Conservation (phyloP, 2,888 invertebrate genomes). For the Amitus sp. region DNA sequence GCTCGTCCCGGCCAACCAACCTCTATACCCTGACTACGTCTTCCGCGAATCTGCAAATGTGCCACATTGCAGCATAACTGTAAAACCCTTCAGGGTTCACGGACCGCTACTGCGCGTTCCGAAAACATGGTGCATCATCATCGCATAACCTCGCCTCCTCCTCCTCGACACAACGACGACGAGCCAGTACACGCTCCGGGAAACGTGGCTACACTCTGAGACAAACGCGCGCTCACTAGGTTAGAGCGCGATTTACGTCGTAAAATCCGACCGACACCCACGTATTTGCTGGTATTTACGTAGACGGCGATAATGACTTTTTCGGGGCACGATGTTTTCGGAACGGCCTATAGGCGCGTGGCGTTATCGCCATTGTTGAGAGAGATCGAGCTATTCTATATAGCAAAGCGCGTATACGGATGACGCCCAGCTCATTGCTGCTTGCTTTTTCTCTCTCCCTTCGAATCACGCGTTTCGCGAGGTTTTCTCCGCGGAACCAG, state of each 20-base stretch:
- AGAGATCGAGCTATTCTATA: slow-evolving; percentile 37
- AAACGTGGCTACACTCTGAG: slow-evolving; percentile 9
- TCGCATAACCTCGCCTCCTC: slow-evolving; percentile 59
- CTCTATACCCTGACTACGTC: slow-evolving; percentile 58
- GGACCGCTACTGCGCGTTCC: slow-evolving; percentile 61
- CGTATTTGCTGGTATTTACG: too few species aligned
- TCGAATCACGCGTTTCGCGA: neutral
- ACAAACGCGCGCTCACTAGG: slow-evolving; percentile 21
- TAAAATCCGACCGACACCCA: slow-evolving; percentile 51
- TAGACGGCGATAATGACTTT: slow-evolving; percentile 48
- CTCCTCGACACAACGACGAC: too few species aligned
- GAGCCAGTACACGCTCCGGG: slow-evolving; percentile 16
- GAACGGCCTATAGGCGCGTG: slow-evolving; percentile 59
- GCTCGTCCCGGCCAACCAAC: slow-evolving; percentile 43
- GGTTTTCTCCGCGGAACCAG: neutral
- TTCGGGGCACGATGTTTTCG: slow-evolving; percentile 58
- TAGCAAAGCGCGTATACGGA: neutral
- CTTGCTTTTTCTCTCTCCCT: too few species aligned
- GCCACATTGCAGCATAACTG: slow-evolving; percentile 67
- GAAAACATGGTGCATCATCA: slow-evolving; percentile 58
- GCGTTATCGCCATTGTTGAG: slow-evolving; percentile 62
- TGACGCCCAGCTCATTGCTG: slow-evolving; percentile 7
- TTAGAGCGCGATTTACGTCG: slow-evolving; percentile 58
- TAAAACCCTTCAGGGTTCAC: slow-evolving; percentile 67
- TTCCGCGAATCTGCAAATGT: slow-evolving; percentile 65